phyloP scores from a whole-genome alignment of 2,888 invertebrate genomes.

The Salpingus planirostris region DNA sequence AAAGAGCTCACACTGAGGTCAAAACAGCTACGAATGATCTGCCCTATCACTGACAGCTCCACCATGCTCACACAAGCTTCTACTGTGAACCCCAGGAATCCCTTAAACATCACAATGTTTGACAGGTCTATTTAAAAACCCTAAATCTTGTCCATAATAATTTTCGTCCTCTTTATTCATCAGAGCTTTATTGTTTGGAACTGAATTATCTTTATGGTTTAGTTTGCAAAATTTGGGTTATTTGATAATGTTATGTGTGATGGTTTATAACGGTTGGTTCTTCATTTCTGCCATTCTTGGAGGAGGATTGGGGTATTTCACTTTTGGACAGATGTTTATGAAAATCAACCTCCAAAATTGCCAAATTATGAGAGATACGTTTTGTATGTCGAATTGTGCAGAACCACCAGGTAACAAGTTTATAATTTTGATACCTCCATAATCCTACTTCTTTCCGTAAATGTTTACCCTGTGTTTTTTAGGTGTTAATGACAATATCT shows the following conservation, averaged over 20 bases:
- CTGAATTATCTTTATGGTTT: conserved; percentile 36
- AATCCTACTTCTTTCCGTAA: too few relatives aligned
- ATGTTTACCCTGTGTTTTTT: too few relatives aligned
- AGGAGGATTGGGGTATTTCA: conserved; percentile 50
- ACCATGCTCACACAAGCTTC: conserved; percentile 37
- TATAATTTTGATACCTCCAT: too few relatives aligned
- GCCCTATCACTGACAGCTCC: conserved; percentile 39
- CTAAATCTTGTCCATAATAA: conserved; percentile 2
- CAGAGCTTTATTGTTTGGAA: conserved; percentile 31
- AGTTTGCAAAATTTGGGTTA: conserved; percentile 50
- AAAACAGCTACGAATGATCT: conserved; percentile 32
- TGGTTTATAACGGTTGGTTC: conserved; percentile 63
- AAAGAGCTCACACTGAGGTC: conserved; percentile 34
- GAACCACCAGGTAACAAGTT: too few relatives aligned
- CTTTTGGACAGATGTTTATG: conserved; percentile 47
- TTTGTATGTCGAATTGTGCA: conserved; percentile 40
- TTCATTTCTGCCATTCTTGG: conserved; percentile 56
- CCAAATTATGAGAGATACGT: conserved; percentile 39
- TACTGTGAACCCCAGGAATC: conserved; percentile 20
- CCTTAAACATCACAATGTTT: conserved; percentile 29
- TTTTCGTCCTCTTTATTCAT: conserved; percentile 4
- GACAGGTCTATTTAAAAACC: too few relatives aligned
- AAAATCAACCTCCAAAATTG: conserved; percentile 46
- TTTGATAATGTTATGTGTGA: conserved; percentile 63
- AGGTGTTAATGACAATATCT: too few relatives aligned